Evolutionary conservation across 2,113 vertebrate genomes (phyloP).

Genomic region (Larimichthys polyactis): DNA sequence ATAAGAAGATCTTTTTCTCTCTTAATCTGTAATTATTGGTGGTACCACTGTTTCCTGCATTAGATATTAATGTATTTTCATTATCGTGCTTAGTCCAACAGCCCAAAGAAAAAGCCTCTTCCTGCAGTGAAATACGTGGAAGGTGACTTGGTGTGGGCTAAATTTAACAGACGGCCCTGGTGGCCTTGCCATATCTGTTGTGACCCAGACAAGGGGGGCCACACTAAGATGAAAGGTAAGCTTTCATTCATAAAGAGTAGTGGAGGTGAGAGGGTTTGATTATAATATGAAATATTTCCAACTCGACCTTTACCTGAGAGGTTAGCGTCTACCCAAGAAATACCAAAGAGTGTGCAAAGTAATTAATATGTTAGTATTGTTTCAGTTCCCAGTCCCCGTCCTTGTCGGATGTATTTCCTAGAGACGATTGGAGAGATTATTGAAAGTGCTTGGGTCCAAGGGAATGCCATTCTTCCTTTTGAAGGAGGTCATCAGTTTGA

Average conservation of each 20-base stretch:
- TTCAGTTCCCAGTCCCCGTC: constrained; percentile 87
- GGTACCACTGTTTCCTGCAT: not conserved
- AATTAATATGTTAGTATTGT: not conserved
- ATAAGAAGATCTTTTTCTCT: not conserved
- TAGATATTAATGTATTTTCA: constrained; percentile 38
- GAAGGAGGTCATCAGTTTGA: constrained; percentile 95
- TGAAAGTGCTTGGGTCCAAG: constrained; percentile 93
- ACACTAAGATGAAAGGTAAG: constrained; percentile 97
- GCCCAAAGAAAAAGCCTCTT: constrained; percentile 89
- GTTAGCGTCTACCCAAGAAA: not conserved
- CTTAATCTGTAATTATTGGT: not conserved
- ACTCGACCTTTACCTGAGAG: not conserved
- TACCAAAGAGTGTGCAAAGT: not conserved
- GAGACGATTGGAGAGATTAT: constrained; percentile 91
- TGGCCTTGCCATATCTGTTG: constrained; percentile 94
- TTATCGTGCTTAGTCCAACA: constrained; percentile 85
- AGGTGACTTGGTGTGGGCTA: constrained; percentile 97
- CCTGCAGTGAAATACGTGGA: constrained; percentile 89
- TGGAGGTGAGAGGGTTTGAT: not conserved
- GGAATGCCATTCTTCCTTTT: constrained; percentile 91
- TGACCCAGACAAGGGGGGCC: constrained; percentile 87
- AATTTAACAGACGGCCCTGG: constrained; percentile 97
- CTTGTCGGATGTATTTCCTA: constrained; percentile 94
- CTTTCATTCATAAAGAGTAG: not conserved
- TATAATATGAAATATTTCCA: not conserved